Evolutionary conservation across 2,797 vertebrate species (phyloP), one percentile per base, ranked within the genome.

Genomic region (Chiroxiphia lanceolata): DNA sequence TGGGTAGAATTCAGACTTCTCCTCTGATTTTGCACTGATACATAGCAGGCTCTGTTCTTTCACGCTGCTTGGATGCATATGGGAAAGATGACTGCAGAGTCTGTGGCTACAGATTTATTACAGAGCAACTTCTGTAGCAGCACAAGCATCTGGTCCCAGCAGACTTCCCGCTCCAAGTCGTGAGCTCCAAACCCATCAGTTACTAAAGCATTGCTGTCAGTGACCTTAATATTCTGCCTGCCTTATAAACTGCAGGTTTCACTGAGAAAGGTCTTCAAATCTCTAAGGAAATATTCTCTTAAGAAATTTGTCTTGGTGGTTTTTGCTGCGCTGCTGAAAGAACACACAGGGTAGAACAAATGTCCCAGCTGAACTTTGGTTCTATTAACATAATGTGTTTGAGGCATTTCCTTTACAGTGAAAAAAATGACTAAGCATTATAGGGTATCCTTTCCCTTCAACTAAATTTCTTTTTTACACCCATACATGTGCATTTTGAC

Each of bases 41-140:
- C 0, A 0, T 42, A 47, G 23, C 63, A 42, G 65, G 4, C 56
- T 90, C 85, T 84, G 18, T 59, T 89, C 57, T 83, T 94, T 59
- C 42, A 11, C 29, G 38, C 57, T 91, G 45, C 70, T 75, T 84
- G 53, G 67, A 47, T 83, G 36, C 6, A 5, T 11, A 42, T 33
- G 68, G 74, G 59, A 68, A 83, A 87, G 70, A 56, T 68, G 88
- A 27, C 38, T 92, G 76, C 2, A 2, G 61, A 79, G 31, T 70
- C 53, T 84, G 56, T 72, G 71, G 63, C 69, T 89, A 18, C 70
- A 79, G 79, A 80, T 94, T 95, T 86, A 54, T 87, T 88, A 31
- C 1, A 0, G 53, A 95, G n/a, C 38, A 87, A 20, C 64, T 94
- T 75, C 38, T 83, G 60, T 19, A 68, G 86, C 79, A 87, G 71